A percentile compares a stretch with the other conserved stretches of the same genome.
Conservation (phyloP, 2,113 vertebrate genomes). For the Aepyceros melampus region DNA sequence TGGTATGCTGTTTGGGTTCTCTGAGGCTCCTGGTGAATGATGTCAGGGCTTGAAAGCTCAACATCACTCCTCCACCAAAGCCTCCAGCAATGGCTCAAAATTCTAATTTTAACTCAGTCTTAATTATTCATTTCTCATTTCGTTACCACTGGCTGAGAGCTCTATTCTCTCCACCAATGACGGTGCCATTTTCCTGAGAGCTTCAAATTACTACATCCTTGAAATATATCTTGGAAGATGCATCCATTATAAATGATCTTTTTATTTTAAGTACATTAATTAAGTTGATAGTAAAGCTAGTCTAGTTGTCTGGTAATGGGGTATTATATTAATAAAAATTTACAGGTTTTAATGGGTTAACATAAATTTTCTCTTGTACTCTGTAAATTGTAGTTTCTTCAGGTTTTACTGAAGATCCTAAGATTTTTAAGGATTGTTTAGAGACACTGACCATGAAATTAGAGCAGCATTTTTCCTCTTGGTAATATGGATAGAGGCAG, state of each 20-base stretch:
- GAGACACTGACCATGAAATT: background rate
- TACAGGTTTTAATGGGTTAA: background rate
- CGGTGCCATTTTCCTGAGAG: background rate
- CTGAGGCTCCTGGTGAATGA: constrained; percentile 90
- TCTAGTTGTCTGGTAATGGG: background rate
- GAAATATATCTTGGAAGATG: background rate
- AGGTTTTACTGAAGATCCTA: background rate
- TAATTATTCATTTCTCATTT: background rate
- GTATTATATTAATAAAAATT: background rate
- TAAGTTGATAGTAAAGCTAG: background rate
- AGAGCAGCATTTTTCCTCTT: background rate
- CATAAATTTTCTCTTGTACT: background rate
- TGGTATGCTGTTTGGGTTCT: constrained; percentile 64
- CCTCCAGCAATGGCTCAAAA: constrained; percentile 83
- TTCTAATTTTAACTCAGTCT: background rate
- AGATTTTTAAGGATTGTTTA: background rate
- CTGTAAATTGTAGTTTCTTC: background rate
- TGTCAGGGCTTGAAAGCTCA: constrained; percentile 83
- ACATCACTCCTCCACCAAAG: constrained; percentile 79
- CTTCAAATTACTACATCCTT: background rate
- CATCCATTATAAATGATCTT: background rate
- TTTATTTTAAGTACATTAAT: background rate
- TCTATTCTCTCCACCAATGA: background rate
- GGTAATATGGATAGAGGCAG: background rate
- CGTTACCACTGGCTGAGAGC: background rate